Base-by-base conservation (phyloP, 2,113 vertebrate species). In the Poeciliopsis occidentalis region DNA sequence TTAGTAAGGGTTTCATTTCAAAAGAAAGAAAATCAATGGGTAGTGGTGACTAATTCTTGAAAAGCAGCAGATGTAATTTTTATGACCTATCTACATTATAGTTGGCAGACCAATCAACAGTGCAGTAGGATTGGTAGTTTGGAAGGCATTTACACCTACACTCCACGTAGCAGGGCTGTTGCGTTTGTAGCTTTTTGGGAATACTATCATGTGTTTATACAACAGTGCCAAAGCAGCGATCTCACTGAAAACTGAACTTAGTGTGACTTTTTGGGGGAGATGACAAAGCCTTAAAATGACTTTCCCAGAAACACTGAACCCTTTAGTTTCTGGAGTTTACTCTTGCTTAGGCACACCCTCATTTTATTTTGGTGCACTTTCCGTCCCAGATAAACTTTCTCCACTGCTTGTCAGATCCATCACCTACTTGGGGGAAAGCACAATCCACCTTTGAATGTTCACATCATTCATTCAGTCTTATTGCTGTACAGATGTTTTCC, bases 401-500 rank as follows among this genome's bases (percentile, higher is more conserved):
- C 26, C 39, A 51, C 11, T 63, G 64, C 27, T 47, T 47, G 47
- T 67, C 63, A 44, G 30, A 71, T 66, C 2, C 60, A 24, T 61
- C 17, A 17, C n/a, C 61, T 12, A 61, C 51, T 73, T 22, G n/a
- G n/a, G n/a, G 24, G 41, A 71, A 66, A 26, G 10, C 24, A 34
- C 57, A 17, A 24, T 64, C 32, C 1, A 44, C 57, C 68, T 31
- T 64, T 60, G 67, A 75, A 83, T 80, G 61, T 72, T 63, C 63
- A 54, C 69, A 31, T 30, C 68, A 64, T 69, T 72, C 80, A 69
- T 57, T 67, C 61, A 60, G 44, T 24, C 57, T 31, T 30, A 39
- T 54, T 54, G 64, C 83, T 64, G 6, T 85, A 68, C 80, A 89
- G 87, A 88, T 83, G 83, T 83, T 85, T 66, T 78, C 68, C 75